These are phyloP conservation scores for Tilapia sparmanii DNA, from an alignment of 2,113 vertebrate species.

Conservation along the genomic window DNA sequence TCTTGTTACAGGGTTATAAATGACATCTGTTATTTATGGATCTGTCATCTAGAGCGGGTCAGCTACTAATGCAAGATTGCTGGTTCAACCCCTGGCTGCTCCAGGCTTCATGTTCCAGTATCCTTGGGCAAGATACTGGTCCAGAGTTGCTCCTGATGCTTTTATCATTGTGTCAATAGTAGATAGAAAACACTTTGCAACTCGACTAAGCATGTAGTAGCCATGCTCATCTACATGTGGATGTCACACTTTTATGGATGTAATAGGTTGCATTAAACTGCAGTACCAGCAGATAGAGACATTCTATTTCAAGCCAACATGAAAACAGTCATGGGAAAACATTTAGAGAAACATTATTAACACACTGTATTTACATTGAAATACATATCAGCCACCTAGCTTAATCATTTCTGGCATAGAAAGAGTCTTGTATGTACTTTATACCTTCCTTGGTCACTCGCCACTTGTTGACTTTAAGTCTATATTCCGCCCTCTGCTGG, in stretches of 20 bases:
- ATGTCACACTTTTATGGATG: neutral
- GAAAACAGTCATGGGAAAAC: neutral
- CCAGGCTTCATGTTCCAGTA: neutral
- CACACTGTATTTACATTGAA: neutral
- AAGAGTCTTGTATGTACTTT: accelerated
- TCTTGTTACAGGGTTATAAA: neutral
- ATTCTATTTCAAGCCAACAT: neutral
- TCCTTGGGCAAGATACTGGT: neutral
- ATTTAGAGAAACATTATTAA: neutral
- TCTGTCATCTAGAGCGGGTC: neutral
- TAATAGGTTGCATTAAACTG: neutral
- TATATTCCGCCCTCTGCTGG: neutral
- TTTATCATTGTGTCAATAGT: neutral
- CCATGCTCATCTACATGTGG: neutral
- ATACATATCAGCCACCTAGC: accelerated
- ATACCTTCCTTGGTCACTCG: accelerated
- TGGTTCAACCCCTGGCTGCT: neutral
- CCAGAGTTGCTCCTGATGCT: neutral
- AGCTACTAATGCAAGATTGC: neutral
- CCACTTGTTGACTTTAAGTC: neutral
- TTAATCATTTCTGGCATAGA: neutral
- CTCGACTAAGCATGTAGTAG: neutral
- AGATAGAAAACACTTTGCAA: neutral
- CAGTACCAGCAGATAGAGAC: neutral
- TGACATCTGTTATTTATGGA: neutral